Conservation (phyloP, 1,140 invertebrate genomes). For the Drosophila nigromelanica region DNA sequence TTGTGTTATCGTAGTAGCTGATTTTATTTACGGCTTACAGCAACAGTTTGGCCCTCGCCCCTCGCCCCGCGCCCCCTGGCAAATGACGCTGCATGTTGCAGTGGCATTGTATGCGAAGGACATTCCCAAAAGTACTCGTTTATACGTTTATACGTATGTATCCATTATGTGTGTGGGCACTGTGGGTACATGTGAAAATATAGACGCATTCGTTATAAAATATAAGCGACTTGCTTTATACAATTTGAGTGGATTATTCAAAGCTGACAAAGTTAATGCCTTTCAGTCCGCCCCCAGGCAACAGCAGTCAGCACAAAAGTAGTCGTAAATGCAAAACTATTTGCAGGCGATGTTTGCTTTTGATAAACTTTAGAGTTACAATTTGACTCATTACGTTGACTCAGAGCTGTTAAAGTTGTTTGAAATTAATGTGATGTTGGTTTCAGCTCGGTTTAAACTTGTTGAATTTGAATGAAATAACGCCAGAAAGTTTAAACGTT, state of each 20-base stretch:
- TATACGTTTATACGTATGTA: constrained; percentile 1
- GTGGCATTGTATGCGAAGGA: constrained; percentile 61
- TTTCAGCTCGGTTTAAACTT: background rate
- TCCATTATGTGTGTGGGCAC: background rate
- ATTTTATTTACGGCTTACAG: constrained; percentile 73
- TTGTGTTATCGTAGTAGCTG: constrained; percentile 56
- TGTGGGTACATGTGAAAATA: constrained; percentile 10
- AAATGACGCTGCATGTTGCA: constrained; percentile 29
- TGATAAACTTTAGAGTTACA: background rate
- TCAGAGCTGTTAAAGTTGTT: constrained; percentile 3
- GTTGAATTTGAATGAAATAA: too few relatives aligned
- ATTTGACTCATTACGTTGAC: constrained; percentile 38
- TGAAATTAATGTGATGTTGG: background rate
- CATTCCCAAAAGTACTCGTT: constrained; percentile 60
- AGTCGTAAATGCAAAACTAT: constrained; percentile 9
- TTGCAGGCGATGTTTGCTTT: constrained; percentile 2
- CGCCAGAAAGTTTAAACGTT: too few relatives aligned
- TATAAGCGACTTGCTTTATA: constrained; percentile 59
- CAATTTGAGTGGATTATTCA: constrained; percentile 77
- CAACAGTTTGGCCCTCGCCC: constrained; percentile 65
- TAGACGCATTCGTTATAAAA: constrained; percentile 61
- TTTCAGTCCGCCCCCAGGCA: constrained; percentile 9
- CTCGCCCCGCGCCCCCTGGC: background rate
- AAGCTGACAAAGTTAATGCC: constrained; percentile 50
- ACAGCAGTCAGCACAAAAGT: background rate